Percentiles rank a stretch among this genome's conserved stretches.
phyloP scores from a whole-genome alignment of 2,888 invertebrate genomes.

The Melanostoma mellinum region DNA sequence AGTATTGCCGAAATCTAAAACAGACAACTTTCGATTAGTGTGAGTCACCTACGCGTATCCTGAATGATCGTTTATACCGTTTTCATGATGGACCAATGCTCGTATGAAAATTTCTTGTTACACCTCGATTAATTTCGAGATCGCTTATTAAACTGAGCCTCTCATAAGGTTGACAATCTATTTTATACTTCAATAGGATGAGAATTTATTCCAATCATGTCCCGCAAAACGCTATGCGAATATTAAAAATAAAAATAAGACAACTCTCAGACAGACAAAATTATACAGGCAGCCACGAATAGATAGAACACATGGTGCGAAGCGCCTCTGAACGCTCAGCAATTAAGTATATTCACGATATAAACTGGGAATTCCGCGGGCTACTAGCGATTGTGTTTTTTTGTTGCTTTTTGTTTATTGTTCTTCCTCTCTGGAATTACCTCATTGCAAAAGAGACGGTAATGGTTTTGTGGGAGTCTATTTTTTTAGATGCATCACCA shows the following conservation, averaged over 20 bases:
- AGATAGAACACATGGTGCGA: slow-evolving; percentile 39
- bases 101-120: background rate
- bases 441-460: slow-evolving; percentile 46
- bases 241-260: slow-evolving; percentile 29
- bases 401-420: slow-evolving; percentile 29
- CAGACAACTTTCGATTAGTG: background rate
- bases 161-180: slow-evolving; percentile 58
- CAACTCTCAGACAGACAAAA: slow-evolving; percentile 40
- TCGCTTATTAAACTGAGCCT: slow-evolving; percentile 59
- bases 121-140: slow-evolving; percentile 39
- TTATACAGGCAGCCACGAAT: slow-evolving; percentile 42
- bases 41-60: slow-evolving; percentile 16
- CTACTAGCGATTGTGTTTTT: slow-evolving; percentile 37
- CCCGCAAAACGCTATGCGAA: slow-evolving; percentile 47
- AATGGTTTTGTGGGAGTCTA: slow-evolving; percentile 25
- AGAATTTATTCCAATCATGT: slow-evolving; percentile 67
- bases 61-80: slow-evolving; percentile 49
- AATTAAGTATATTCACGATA: slow-evolving; percentile 69
- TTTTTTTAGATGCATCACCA: slow-evolving; percentile 49
- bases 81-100: slow-evolving; percentile 41
- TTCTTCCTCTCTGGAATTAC: slow-evolving; percentile 49
- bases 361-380: slow-evolving; percentile 68
- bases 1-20: slow-evolving; percentile 43
- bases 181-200: slow-evolving; percentile 62
- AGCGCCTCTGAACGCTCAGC: slow-evolving; percentile 35